These are phyloP conservation scores for Morpho helenor DNA, from an alignment of 2,888 invertebrate genomes.

Conservation along the genomic window DNA sequence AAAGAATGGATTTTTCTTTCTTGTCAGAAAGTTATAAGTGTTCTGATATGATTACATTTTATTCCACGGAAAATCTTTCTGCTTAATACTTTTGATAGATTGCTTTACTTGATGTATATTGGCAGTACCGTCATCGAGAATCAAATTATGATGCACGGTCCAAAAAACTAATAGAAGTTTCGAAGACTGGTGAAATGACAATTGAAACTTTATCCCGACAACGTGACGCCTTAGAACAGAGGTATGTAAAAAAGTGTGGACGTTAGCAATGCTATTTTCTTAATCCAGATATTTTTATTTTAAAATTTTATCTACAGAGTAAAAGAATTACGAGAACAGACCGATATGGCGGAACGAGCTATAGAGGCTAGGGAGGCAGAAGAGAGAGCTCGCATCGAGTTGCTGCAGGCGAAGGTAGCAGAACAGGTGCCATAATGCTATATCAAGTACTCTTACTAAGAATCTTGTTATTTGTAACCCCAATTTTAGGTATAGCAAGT, in stretches of 20 bases:
- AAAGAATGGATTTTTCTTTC: no score
- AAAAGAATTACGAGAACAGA: conserved; percentile 58
- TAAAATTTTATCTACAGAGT: conserved; percentile 40
- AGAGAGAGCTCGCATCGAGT: conserved; percentile 40
- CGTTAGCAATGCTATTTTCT: no score
- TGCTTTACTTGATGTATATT: neutral
- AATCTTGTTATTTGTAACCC: neutral
- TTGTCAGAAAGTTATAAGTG: no score
- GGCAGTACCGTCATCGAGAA: conserved; percentile 63
- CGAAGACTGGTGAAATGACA: conserved; percentile 65
- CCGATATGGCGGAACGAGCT: conserved; percentile 41
- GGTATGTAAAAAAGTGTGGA: conserved; percentile 31
- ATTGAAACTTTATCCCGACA: conserved; percentile 61
- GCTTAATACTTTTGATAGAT: no score
- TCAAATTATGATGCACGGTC: conserved; percentile 58
- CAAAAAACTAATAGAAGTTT: conserved; percentile 58
- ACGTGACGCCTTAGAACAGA: conserved; percentile 63
- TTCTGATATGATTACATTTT: no score
- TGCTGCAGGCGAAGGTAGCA: conserved; percentile 56
- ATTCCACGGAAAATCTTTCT: no score
- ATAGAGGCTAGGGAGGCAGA: conserved; percentile 39
- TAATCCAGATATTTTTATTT: neutral
- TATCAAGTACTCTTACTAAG: conserved; percentile 19
- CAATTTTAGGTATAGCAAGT: neutral
- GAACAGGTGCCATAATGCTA: conserved; percentile 52